These are phyloP conservation scores for Kuschelorhynchus macadamiae DNA, from an alignment of 2,888 invertebrate genomes.

Conservation along the genomic window DNA sequence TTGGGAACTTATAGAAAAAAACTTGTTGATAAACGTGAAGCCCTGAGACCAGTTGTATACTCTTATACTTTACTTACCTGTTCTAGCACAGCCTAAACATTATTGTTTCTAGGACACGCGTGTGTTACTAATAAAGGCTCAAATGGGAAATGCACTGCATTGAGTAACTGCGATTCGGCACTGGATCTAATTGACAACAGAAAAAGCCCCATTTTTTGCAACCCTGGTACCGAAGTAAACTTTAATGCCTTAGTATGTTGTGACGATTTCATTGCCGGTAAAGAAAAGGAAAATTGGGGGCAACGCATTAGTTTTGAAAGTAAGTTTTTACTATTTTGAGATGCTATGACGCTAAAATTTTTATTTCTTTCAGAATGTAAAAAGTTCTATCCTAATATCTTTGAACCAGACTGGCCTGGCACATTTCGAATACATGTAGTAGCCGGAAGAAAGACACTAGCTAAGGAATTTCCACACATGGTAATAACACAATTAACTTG, in stretches of 20 bases:
- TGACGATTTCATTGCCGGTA: background rate
- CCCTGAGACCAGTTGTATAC: no score
- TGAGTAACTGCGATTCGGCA: constrained; percentile 55
- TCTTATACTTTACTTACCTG: no score
- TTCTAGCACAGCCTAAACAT: background rate
- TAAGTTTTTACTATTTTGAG: background rate
- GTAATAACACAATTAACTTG: constrained; percentile 55
- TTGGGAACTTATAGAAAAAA: no score
- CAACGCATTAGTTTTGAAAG: background rate
- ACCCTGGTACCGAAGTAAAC: constrained; percentile 2
- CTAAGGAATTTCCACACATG: constrained; percentile 74
- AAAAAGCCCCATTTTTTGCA: constrained; percentile 48
- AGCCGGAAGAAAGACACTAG: constrained; percentile 64
- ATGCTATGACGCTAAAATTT: no score
- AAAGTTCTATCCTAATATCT: background rate
- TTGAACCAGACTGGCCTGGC: background rate
- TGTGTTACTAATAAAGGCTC: constrained; percentile 28
- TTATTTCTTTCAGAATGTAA: no score
- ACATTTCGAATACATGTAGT: constrained; percentile 46
- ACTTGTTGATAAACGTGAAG: no score
- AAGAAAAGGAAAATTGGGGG: background rate
- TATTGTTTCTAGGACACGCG: constrained; percentile 39
- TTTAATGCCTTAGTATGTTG: constrained; percentile 20
- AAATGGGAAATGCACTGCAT: constrained; percentile 53
- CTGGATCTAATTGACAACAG: constrained; percentile 49